These are phyloP conservation scores for Oithona nana DNA, from an alignment of 2,888 invertebrate genomes.

Conservation along the genomic window DNA sequence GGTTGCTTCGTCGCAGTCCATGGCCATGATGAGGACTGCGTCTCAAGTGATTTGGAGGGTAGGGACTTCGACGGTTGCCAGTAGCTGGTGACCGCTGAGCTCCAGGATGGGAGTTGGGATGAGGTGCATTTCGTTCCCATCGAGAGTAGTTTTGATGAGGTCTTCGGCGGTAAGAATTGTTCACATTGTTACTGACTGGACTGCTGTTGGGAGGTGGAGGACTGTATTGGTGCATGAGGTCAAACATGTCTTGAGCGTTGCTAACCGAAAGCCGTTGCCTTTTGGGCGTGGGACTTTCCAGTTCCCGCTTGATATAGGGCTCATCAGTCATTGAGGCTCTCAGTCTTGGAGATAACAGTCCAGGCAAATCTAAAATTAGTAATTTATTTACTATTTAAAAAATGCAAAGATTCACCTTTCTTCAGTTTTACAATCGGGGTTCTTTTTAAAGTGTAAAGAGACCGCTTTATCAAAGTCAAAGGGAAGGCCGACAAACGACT, in stretches of 20 bases:
- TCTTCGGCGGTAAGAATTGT: neutral
- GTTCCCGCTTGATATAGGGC: slow-evolving; percentile 10
- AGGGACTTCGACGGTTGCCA: neutral
- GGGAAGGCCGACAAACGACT: too few species aligned
- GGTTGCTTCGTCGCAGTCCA: neutral
- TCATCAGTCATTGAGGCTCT: slow-evolving; percentile 11
- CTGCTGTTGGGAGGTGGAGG: neutral
- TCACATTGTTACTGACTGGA: neutral
- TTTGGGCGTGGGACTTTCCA: slow-evolving; percentile 13
- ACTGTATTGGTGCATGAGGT: slow-evolving; percentile 2
- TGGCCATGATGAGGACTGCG: neutral
- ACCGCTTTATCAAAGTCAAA: too few species aligned
- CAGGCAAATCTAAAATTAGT: neutral
- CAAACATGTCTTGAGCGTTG: slow-evolving; percentile 11
- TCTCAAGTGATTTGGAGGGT: neutral
- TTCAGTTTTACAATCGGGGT: too few species aligned
- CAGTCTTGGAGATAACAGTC: slow-evolving; percentile 11
- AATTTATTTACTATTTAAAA: neutral
- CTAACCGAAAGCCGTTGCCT: slow-evolving; percentile 2
- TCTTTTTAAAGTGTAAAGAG: too few species aligned
- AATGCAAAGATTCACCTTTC: too few species aligned
- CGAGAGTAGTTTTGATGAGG: neutral
- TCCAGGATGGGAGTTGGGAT: neutral
- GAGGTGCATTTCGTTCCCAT: too few species aligned
- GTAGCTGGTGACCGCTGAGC: neutral